phyloP scores from a whole-genome alignment of 2,113 vertebrate species.

The Dissostichus mawsoni region DNA sequence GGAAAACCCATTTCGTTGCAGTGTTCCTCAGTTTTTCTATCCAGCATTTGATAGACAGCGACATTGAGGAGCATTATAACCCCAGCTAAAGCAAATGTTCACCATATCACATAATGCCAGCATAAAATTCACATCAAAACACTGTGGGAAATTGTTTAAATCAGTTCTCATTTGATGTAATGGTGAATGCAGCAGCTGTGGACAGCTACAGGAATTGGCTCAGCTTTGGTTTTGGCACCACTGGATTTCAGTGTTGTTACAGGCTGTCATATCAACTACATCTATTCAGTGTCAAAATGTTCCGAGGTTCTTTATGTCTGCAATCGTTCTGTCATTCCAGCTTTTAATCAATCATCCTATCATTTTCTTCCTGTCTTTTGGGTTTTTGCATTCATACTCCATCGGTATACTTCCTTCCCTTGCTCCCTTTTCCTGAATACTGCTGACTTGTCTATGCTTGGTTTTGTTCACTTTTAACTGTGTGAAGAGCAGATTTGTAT shows the following conservation, averaged over 20 bases:
- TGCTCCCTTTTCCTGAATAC: background rate
- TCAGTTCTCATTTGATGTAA: constrained; percentile 45
- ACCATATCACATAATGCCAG: constrained; percentile 22
- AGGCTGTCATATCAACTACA: constrained; percentile 56
- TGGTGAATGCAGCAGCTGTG: constrained; percentile 39
- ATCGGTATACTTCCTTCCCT: background rate
- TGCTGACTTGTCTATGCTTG: background rate
- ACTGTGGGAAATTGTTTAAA: constrained; percentile 55
- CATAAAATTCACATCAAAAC: constrained; percentile 50
- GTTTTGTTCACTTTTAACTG: background rate
- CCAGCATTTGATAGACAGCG: constrained; percentile 47
- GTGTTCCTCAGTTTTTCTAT: constrained; percentile 32
- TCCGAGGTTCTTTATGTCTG: constrained; percentile 26
- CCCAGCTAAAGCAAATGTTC: constrained; percentile 35
- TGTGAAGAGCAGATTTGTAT: no score
- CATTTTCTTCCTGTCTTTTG: background rate
- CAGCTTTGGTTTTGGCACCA: constrained; percentile 46
- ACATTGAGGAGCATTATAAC: constrained; percentile 46
- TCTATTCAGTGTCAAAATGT: constrained; percentile 63
- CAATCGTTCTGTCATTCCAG: background rate
- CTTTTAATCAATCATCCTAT: background rate
- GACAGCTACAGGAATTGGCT: constrained; percentile 44
- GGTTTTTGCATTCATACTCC: background rate
- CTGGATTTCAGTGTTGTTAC: constrained; percentile 55
- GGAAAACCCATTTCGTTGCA: constrained; percentile 60